Base-by-base conservation (phyloP, 2,888 invertebrate genomes). In the Plagodis pulveraria region DNA sequence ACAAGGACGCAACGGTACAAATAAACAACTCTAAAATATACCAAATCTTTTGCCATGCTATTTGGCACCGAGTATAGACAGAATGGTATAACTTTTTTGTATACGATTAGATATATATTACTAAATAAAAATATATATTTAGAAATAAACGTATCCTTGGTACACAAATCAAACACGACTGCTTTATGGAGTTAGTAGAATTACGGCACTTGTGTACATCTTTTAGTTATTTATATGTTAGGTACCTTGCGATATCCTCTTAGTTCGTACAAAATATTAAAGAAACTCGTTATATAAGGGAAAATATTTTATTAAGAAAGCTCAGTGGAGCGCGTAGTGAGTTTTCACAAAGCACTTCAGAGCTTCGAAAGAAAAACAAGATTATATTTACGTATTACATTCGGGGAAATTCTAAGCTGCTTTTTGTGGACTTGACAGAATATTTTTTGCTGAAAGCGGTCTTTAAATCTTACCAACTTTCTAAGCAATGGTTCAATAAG, bases 271-370 rank as follows among this genome's bases (percentile, higher is more conserved):
- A 57, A 57, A 60, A 55, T 55, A 50, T 49, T 45, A 62, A 58
- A 62, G 34, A 65, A 56, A 60, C 50, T 7, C 12, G 12, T 42
- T 42, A 48, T 46, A 69, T 69, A 61, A 67, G 67, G 66, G 58
- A 67, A 63, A 68, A 69, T 58, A 62, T 67, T 67, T 69, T 74
- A 73, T 72, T 74, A 73, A 67, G 69, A 77, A 79, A 77, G 76
- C 55, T 67, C 78, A 78, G 66, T 72, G 71, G 62, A 77, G 74
- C 78, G 72, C 57, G 69, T 71, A 73, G 67, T 71, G 66, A 70
- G 74, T 68, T 73, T 74, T 62, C 63, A 70, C 66, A 71, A 70
- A 70, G 60, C 62, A 61, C 70, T 74, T 70, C 63, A 74, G 66
- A 70, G 68, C 62, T 67, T 63, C 55, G 56, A 61, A 72, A 68